These are phyloP conservation scores for Drosophila rubida DNA, from an alignment of 2,888 invertebrate species.

Conservation along the genomic window DNA sequence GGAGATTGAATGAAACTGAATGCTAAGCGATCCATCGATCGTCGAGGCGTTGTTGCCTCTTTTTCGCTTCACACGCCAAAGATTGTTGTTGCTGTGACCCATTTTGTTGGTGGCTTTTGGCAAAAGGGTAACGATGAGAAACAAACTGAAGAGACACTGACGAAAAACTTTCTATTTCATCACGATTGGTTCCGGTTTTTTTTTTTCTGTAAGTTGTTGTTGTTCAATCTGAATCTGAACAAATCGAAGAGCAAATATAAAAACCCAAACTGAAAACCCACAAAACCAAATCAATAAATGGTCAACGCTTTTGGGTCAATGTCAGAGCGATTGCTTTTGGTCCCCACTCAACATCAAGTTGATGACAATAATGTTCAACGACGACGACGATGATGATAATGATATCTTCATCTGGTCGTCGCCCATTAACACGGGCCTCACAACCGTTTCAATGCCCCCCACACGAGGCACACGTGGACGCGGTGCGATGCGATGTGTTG, in stretches of 20 bases:
- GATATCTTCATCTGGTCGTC: constrained; percentile 15
- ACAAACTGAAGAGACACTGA: constrained; percentile 4
- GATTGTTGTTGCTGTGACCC: constrained; percentile 23
- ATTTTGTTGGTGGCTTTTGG: constrained; percentile 26
- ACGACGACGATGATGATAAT: constrained; percentile 12
- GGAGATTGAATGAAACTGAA: background rate
- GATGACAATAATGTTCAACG: constrained; percentile 27
- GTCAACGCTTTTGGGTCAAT: constrained; percentile 76
- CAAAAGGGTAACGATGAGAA: constrained; percentile 21
- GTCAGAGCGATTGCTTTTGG: constrained; percentile 59
- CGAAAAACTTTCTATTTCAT: constrained; percentile 74
- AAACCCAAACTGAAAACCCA: constrained; percentile 2
- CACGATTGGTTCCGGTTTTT: constrained; percentile 69
- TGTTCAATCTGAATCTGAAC: constrained; percentile 41
- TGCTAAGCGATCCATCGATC: constrained; percentile 2
- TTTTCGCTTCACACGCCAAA: constrained; percentile 4
- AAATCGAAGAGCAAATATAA: constrained; percentile 35
- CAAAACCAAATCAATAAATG: constrained; percentile 63
- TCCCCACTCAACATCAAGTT: constrained; percentile 32
- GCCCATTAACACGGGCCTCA: constrained; percentile 27
- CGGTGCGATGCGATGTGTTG: background rate
- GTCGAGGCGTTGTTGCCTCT: background rate
- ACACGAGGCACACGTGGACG: constrained; percentile 24
- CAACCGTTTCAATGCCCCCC: constrained; percentile 25
- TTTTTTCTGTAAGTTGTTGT: constrained; percentile 7